Evolutionary conservation across 2,113 vertebrate species (phyloP), one percentile per base, ranked within the genome.

Genomic region (Platysternon megacephalum): DNA sequence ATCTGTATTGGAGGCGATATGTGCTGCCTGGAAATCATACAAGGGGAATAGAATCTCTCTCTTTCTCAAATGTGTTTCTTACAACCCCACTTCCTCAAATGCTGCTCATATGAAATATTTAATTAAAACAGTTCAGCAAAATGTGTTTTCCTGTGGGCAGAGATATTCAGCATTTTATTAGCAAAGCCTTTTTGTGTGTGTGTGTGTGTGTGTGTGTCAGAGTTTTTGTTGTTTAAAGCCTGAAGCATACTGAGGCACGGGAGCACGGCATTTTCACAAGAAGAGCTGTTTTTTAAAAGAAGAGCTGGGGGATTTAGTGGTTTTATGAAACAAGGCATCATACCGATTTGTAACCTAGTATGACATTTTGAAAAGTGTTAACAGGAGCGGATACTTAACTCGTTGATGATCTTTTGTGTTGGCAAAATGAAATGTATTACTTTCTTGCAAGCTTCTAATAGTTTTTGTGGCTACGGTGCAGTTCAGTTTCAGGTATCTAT

Each of bases 91-190:
- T 95, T 87, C 2, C 82, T 92, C 79, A 91, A 93, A 91, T 90
- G 46, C 86, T 88, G 44, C 4, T 1, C 84, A 28, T 48, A n/a
- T 55, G 95, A 86, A 89, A 89, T 92, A 87, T 88, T 95, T 91
- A 93, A 17, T 79, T 74, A 89, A 86, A 61, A 22, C 39, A 79
- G 12, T 5, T n/a, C 8, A 93, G n/a, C 16, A 49, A 83, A 48
- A 55, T 56, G 52, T 22, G 44, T 85, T 94, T 95, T 56, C 28
- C 72, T 91, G 26, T 5, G 35, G 87, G 86, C 42, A 28, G 85
- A 83, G 42, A 6, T 39, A 48, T 87, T 88, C 85, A 48, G 32
- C 91, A 12, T 89, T 97, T 84, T 65, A 56, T 85, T 86, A 90
- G 72, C 48, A 86, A 89, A 93, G 58, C 26, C 3, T 12, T 1